phyloP scores from a whole-genome alignment of 2,113 vertebrate species.

The Cariama cristata region DNA sequence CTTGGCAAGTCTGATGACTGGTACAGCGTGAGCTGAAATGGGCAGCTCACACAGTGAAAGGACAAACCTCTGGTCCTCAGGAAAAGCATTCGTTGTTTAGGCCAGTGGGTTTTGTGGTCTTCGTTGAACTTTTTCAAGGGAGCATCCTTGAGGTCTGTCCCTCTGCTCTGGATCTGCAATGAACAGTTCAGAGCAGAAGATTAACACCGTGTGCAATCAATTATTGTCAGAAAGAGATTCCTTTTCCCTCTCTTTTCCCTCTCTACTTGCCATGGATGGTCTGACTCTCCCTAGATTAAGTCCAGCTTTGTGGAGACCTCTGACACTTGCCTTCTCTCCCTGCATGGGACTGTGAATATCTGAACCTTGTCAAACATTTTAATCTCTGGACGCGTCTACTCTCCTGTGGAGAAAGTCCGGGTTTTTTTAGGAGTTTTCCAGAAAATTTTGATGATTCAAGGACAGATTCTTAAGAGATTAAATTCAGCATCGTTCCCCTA shows the following conservation, averaged over 20 bases:
- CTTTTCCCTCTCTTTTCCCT: not conserved
- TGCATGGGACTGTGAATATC: not conserved
- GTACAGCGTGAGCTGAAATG: not conserved
- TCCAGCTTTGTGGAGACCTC: not conserved
- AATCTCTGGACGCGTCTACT: not conserved
- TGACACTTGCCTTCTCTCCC: not conserved
- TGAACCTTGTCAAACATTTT: not conserved
- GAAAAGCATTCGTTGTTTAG: not conserved
- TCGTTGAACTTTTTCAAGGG: fast-evolving
- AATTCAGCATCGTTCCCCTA: not conserved
- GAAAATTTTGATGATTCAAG: not conserved
- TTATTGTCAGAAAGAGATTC: not conserved
- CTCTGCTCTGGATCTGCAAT: not conserved
- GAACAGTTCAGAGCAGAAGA: not conserved
- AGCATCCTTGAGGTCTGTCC: not conserved
- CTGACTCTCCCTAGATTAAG: not conserved
- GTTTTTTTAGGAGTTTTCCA: not conserved
- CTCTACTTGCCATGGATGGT: not conserved
- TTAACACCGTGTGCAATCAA: not conserved
- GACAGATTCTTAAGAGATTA: not conserved
- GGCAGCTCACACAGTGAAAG: not conserved
- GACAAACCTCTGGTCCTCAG: not conserved
- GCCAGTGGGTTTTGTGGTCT: not conserved
- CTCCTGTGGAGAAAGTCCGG: not conserved
- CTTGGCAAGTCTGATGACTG: not conserved